A percentile compares a stretch with the other conserved stretches of the same genome.
Conservation (phyloP, 2,888 invertebrate genomes). For the Tetrapedia diversipes region DNA sequence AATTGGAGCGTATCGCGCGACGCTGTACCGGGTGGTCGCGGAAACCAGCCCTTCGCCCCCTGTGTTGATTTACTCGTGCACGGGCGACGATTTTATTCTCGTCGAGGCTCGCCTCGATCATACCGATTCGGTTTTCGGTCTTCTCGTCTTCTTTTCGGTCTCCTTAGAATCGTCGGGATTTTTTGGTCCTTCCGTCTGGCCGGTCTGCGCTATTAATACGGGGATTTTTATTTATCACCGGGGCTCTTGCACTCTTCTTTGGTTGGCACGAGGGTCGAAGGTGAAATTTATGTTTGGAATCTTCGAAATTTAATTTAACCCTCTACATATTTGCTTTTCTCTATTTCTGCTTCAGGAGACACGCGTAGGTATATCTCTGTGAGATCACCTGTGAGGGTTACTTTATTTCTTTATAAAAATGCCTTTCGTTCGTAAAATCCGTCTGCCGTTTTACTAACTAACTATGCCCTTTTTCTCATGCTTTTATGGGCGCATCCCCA, state of each 20-base stretch:
- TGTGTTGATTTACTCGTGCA: conserved; percentile 38
- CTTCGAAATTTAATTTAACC: too few relatives aligned
- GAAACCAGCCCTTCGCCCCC: conserved; percentile 38
- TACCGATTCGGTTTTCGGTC: conserved; percentile 1
- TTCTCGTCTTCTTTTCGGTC: not conserved
- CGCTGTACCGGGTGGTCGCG: conserved; percentile 68
- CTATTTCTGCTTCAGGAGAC: too few relatives aligned
- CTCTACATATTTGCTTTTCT: too few relatives aligned
- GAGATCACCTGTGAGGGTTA: too few relatives aligned
- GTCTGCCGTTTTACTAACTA: too few relatives aligned
- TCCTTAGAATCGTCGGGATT: conserved; percentile 23
- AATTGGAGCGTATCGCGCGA: conserved; percentile 73
- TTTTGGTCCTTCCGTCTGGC: not conserved
- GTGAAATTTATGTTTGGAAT: too few relatives aligned
- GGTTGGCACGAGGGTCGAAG: too few relatives aligned
- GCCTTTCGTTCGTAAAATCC: too few relatives aligned
- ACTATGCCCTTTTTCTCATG: too few relatives aligned
- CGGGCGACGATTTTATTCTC: conserved; percentile 44
- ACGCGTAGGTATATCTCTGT: too few relatives aligned
- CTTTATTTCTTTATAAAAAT: too few relatives aligned
- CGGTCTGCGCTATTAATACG: conserved; percentile 22
- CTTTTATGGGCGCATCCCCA: too few relatives aligned
- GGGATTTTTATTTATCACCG: conserved; percentile 35
- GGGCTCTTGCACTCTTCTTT: not conserved
- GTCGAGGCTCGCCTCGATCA: conserved; percentile 5